These are phyloP conservation scores for Acinonyx jubatus DNA, from an alignment of 2,113 vertebrate species.

Conservation along the genomic window DNA sequence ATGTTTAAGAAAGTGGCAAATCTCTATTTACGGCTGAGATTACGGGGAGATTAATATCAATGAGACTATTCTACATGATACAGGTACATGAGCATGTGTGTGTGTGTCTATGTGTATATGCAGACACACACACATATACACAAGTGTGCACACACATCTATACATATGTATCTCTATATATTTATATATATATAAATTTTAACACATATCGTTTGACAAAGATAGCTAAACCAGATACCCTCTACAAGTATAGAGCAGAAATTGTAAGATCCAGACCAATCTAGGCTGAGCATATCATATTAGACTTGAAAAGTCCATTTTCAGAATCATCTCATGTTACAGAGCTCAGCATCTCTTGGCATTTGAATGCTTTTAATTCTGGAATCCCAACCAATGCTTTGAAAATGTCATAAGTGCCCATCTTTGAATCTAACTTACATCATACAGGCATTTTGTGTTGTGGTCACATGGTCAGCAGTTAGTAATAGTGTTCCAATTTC, in stretches of 20 bases:
- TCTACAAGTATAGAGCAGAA: background rate
- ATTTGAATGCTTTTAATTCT: background rate
- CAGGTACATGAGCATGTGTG: background rate
- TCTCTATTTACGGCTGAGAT: background rate
- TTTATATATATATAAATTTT: background rate
- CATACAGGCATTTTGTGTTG: background rate
- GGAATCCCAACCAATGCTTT: background rate
- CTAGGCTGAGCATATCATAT: background rate
- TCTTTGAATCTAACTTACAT: background rate
- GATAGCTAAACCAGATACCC: background rate
- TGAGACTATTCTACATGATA: background rate
- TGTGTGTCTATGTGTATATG: accelerated
- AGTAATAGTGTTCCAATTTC: background rate
- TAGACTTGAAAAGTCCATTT: background rate
- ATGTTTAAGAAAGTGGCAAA: background rate
- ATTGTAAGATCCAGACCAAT: background rate
- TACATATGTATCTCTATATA: background rate
- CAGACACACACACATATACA: background rate
- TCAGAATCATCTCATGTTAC: background rate
- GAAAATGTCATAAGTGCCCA: background rate
- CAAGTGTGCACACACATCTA: background rate
- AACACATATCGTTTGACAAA: background rate
- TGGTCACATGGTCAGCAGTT: background rate
- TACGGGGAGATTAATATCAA: background rate
- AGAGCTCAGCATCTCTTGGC: background rate